A percentile compares a stretch with the other conserved stretches of the same genome.
Conservation (phyloP, 2,113 vertebrate species). For the Colinus virginianus region DNA sequence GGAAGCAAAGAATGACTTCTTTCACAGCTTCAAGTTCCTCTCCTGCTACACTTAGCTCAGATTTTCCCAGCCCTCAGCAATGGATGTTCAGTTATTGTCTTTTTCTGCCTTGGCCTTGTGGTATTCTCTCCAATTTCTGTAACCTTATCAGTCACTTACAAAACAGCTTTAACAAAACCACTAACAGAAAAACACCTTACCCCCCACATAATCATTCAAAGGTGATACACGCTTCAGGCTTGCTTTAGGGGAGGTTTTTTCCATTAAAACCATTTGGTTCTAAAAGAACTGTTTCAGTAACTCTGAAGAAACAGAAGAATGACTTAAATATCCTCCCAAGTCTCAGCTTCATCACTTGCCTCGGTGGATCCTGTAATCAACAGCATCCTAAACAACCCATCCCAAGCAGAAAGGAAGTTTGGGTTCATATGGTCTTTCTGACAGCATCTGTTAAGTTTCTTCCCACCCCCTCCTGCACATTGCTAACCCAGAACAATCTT, state of each 20-base stretch:
- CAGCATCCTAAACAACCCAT: conserved; percentile 37
- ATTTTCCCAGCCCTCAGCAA: background rate
- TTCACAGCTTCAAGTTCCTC: background rate
- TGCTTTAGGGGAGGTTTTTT: background rate
- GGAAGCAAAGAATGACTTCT: background rate
- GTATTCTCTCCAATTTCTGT: background rate
- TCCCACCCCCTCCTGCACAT: conserved; percentile 53
- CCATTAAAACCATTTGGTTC: background rate
- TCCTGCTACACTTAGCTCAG: conserved; percentile 12
- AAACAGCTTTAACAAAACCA: background rate
- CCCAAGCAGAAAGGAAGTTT: conserved; percentile 53
- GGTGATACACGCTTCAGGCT: background rate
- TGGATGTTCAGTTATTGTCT: background rate
- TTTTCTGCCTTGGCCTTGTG: conserved; percentile 4
- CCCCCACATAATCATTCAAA: background rate
- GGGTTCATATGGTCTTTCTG: conserved; percentile 63
- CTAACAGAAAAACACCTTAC: background rate
- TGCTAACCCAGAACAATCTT: conserved; percentile 62
- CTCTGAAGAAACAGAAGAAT: background rate
- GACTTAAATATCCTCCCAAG: background rate
- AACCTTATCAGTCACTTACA: background rate
- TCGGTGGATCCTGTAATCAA: background rate
- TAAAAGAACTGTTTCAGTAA: background rate
- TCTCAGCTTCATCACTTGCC: background rate
- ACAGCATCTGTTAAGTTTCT: conserved; percentile 60